Evolutionary conservation across 2,113 vertebrate genomes (phyloP).

Genomic region (Campylomormyrus numenius): DNA sequence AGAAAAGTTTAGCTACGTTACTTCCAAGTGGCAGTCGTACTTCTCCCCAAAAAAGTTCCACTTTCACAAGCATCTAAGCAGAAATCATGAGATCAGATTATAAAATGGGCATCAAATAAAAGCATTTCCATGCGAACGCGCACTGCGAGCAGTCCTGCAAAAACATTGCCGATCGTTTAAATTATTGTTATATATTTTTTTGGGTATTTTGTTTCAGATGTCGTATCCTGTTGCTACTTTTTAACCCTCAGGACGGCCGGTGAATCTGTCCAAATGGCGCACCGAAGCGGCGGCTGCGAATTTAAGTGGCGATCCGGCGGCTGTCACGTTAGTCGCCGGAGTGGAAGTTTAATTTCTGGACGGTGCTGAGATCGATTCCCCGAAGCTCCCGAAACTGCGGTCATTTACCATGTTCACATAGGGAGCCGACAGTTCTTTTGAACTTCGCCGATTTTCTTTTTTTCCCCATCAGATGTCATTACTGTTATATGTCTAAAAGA

Average conservation of each 20-base stretch:
- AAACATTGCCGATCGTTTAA: not conserved
- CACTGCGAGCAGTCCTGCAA: not conserved
- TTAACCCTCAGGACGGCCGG: not conserved
- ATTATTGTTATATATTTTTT: not conserved
- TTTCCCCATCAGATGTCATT: not conserved
- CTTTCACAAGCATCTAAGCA: not conserved
- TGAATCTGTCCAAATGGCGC: not conserved
- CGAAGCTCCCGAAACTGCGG: not conserved
- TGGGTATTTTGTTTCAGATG: not conserved
- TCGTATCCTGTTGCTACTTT: slow-evolving; percentile 2
- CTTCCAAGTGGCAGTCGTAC: slow-evolving; percentile 8
- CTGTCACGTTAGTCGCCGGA: not conserved
- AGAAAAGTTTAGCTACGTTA: slow-evolving; percentile 2
- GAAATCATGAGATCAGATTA: not conserved
- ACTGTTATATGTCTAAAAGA: not conserved
- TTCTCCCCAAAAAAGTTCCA: not conserved
- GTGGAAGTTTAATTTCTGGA: not conserved
- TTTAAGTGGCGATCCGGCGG: not conserved
- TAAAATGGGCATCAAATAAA: not conserved
- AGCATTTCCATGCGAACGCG: not conserved
- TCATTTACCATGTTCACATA: not conserved
- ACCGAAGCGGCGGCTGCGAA: not conserved
- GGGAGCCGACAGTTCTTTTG: not conserved
- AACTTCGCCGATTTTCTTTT: not conserved
- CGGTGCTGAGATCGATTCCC: not conserved